Base-by-base conservation (phyloP, 2,113 vertebrate genomes). In the Mola mola region DNA sequence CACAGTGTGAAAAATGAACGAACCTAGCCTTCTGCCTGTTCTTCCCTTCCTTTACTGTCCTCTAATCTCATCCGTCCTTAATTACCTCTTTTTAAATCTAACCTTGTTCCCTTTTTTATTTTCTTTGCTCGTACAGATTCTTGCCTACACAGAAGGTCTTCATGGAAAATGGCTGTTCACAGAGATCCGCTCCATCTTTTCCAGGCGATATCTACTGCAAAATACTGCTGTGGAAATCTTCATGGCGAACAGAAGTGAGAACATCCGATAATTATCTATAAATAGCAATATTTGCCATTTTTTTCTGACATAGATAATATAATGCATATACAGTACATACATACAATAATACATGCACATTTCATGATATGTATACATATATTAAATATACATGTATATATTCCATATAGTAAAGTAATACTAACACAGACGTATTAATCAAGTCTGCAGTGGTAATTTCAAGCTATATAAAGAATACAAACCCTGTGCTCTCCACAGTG, bases 111-210 rank as follows among this genome's bases (percentile, higher is more conserved):
- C 2, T 33, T 0, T 49, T 26, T 33, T n/a, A n/a, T 41, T 22
- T 17, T 58, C 3, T 56, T 1, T 4, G 67, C 17, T 42, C 22
- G 36, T 52, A 8, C 82, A 99, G 97, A 95, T 98, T 79, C 83
- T 99, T 67, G 89, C 92, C 9, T 98, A 97, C 53, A 97, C 95
- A 1, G 97, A 99, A 70, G 96, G 97, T n/a, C 91, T 99, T 15
- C 97, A 99, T 76, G 97, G 97, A 52, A 99, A 98, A 92, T 99
- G 97, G 97, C 90, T 98, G 38, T 99, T 99, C 80, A 94, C 95
- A 15, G 97, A 99, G 90, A 96, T 99, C 72, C 92, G 96, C 0
- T 90, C 96, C 0, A 38, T 99, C 84, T 98, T 98, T 89, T 98
- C 96, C 63, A 92, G 97, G 25, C 95, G 96, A 64, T 98, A 95